Conservation (phyloP, 2,888 invertebrate species). For the Sylvicola fuscatus region DNA sequence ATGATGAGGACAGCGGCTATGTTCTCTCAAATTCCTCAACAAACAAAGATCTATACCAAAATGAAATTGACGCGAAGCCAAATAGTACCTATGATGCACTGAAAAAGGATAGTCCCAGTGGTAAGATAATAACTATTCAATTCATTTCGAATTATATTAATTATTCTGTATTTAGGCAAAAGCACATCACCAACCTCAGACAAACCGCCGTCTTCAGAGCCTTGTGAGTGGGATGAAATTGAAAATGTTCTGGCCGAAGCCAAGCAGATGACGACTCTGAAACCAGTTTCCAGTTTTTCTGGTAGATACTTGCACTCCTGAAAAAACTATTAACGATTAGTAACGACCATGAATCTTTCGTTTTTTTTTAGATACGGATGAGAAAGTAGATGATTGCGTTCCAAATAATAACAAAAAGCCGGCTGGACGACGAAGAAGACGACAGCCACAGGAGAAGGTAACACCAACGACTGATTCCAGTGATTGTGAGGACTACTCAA, state of each 20-base stretch:
- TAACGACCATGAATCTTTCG: no score
- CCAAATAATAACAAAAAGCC: not conserved
- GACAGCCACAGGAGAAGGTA: not conserved
- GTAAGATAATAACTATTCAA: no score
- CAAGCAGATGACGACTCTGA: constrained; percentile 14
- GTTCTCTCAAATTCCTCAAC: not conserved
- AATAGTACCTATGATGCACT: no score
- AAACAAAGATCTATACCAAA: constrained; percentile 1
- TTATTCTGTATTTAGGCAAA: constrained; percentile 5
- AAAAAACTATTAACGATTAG: no score
- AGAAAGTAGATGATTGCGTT: not conserved
- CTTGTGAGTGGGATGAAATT: constrained; percentile 12
- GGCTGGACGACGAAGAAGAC: not conserved
- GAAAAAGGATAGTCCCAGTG: no score
- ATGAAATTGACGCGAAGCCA: no score
- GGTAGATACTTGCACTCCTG: constrained; percentile 15
- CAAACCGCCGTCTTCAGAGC: constrained; percentile 7
- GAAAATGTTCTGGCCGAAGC: constrained; percentile 34
- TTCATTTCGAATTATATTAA: no score
- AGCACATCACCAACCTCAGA: constrained; percentile 13
- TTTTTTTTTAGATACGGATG: not conserved
- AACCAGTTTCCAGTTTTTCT: constrained; percentile 9
- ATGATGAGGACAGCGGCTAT: constrained; percentile 11
- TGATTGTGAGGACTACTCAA: not conserved
- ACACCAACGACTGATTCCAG: not conserved